Base-by-base conservation (phyloP, 2,888 invertebrate genomes). In the Athalia cordata region DNA sequence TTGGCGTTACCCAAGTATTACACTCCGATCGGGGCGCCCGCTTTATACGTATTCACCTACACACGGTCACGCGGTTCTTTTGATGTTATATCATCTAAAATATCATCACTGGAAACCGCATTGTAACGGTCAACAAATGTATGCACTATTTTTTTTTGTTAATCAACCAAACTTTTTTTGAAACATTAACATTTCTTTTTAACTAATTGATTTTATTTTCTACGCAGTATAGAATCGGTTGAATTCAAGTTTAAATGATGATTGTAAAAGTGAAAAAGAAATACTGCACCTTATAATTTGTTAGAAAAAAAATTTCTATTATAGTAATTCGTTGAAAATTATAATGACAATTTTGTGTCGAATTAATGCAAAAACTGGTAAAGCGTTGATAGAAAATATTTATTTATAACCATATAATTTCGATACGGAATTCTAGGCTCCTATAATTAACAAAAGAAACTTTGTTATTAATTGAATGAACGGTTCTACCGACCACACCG, bases 391-490 rank as follows among this genome's bases (percentile, higher is more conserved):
- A 4, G 55, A n/a, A 4, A 55, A 55, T 4, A 55, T 55, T 55
- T 55, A 11, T 55, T 8, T 29, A 29, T 29, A 29, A 29, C 29
- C 2, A 29, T 29, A 29, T 3, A 52, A 29, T 68, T 68, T 55
- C n/a, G 68, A 52, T 43, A 5, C 13, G 11, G 29, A 68, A 68
- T 68, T 52, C 52, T 43, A 9, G 29, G 13, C 3, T 43, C 52
- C 29, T 5, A 43, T 75, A 62, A 75, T 75, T 62, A 75, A 75
- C 59, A 75, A 29, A 70, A 64, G 74, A 78, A 78, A 64, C 59
- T 78, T 78, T 62, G 62, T 78, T 78, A 74, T 78, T 74, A 62
- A 78, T 78, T 72, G 74, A 78, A 78, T 78, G 62, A 78, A 50
- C 50, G 78, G 13, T 62, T 55, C 62, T 45, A 29, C 64, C 29